Evolutionary conservation across 2,113 vertebrate genomes (phyloP).

Genomic region (Tinamus guttatus): DNA sequence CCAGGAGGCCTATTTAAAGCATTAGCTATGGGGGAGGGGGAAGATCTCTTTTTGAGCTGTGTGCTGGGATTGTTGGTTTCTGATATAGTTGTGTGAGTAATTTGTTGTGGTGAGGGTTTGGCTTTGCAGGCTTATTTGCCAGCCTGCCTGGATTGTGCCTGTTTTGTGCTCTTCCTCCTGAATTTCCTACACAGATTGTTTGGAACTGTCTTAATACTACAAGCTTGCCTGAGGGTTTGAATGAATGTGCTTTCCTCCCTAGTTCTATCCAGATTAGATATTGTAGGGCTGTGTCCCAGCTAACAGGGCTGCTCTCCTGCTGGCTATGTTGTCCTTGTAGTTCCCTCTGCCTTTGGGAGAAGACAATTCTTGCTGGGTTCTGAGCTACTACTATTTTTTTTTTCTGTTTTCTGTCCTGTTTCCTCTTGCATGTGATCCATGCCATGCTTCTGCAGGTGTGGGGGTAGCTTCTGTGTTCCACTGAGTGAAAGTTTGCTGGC

Average conservation of each 20-base stretch:
- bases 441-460: background rate
- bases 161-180: background rate
- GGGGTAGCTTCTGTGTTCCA: background rate
- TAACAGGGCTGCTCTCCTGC: background rate
- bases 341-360: background rate
- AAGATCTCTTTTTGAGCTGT: no score
- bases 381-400: background rate
- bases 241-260: background rate
- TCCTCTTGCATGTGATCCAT: background rate
- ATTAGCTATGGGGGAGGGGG: no score
- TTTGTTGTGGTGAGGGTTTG: fast-evolving
- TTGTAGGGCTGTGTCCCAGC: no score
- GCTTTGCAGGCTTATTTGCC: background rate
- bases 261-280: background rate
- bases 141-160: background rate
- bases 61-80: background rate
- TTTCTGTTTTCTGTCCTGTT: background rate
- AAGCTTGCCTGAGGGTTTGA: background rate
- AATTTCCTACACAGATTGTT: background rate
- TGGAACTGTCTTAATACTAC: background rate
- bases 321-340: background rate
- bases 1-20: background rate
- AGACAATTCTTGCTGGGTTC: background rate
- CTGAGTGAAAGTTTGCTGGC: background rate
- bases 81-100: background rate